A percentile compares a stretch with the other conserved stretches of the same genome.
Conservation (phyloP, 2,113 vertebrate species). For the Origma solitaria region DNA sequence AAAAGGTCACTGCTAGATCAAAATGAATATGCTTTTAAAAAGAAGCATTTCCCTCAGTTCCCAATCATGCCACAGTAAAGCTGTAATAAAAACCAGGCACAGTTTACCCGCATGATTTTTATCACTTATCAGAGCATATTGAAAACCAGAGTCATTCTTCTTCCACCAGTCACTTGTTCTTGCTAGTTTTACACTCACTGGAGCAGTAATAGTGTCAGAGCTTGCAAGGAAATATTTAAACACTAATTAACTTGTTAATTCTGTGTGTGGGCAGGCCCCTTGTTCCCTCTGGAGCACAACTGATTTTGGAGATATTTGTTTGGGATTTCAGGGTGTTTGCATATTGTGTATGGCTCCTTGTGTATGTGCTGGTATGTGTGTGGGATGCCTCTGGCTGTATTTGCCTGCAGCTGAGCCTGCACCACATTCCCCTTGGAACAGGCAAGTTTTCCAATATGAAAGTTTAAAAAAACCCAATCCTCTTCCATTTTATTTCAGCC, state of each 20-base stretch:
- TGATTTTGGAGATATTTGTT: conserved; percentile 19
- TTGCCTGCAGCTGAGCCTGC: conserved; percentile 14
- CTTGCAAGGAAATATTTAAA: conserved; percentile 20
- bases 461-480: neutral
- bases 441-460: neutral
- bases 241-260: conserved; percentile 47
- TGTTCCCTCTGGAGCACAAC: conserved; percentile 7
- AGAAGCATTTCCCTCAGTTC: neutral
- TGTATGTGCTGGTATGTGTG: conserved; percentile 38
- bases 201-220: neutral
- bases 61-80: neutral
- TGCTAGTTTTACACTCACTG: neutral
- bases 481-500: neutral
- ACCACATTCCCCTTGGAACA: neutral
- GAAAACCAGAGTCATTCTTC: neutral
- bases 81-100: neutral
- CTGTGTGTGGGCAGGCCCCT: conserved; percentile 17
- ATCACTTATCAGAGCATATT: neutral
- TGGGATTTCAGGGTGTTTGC: conserved; percentile 41
- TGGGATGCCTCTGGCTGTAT: conserved; percentile 25
- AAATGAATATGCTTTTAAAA: neutral
- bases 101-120: neutral
- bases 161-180: neutral
- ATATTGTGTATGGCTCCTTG: neutral
- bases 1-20: conserved; percentile 7